These are phyloP conservation scores for Peromyscus maniculatus DNA, from an alignment of 2,113 vertebrate species.

Conservation along the genomic window DNA sequence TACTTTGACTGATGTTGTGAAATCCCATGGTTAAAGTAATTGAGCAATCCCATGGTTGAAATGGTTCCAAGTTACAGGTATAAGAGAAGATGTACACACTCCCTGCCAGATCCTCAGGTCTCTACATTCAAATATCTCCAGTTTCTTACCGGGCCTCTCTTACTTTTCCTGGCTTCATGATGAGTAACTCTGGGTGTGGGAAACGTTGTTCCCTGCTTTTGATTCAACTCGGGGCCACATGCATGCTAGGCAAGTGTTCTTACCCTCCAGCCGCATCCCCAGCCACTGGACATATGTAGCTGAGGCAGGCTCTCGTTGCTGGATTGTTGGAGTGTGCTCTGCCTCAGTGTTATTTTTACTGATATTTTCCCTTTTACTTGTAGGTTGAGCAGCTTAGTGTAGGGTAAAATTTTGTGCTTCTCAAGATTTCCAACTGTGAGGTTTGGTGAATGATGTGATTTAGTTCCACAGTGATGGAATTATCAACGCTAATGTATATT, in stretches of 20 bases:
- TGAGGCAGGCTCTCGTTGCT: too few relatives aligned
- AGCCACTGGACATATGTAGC: too few relatives aligned
- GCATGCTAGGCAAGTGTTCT: not conserved
- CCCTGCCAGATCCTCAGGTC: not conserved
- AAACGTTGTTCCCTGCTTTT: not conserved
- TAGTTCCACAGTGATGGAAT: slow-evolving; percentile 33
- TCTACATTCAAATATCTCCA: not conserved
- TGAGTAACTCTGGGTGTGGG: not conserved
- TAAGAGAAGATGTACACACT: not conserved
- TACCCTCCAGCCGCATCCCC: not conserved
- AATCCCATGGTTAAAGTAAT: not conserved
- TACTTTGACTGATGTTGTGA: not conserved
- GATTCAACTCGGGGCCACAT: not conserved
- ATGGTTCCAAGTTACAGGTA: not conserved
- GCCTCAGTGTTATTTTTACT: not conserved
- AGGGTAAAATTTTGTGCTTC: not conserved
- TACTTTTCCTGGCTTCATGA: not conserved
- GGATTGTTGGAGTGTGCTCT: too few relatives aligned
- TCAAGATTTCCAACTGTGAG: not conserved
- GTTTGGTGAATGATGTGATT: slow-evolving; percentile 43
- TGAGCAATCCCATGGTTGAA: not conserved
- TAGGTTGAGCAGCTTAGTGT: not conserved
- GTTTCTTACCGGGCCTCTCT: not conserved
- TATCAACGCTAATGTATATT: slow-evolving; percentile 29
- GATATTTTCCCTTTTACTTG: not conserved